A percentile compares a stretch with the other conserved stretches of the same genome.
These are phyloP conservation scores for Trachops cirrhosus DNA, from an alignment of 2,797 vertebrate species.

Conservation along the genomic window DNA sequence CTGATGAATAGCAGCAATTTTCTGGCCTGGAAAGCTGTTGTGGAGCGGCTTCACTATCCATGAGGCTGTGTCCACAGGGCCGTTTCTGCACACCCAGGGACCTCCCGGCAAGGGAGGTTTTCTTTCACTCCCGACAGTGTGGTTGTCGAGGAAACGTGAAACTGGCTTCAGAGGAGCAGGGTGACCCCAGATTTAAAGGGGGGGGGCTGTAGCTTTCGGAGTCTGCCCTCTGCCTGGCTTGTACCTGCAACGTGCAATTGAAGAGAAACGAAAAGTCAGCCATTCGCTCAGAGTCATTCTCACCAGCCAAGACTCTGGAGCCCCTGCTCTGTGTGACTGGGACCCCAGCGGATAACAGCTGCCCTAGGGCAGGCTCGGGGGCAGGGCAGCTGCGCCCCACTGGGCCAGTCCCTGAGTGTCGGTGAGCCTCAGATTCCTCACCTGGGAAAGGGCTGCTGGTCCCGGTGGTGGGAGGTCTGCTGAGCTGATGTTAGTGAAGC, in stretches of 20 bases:
- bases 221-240: neutral
- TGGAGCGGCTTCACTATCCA: constrained; percentile 4
- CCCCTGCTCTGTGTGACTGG: neutral
- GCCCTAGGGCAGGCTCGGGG: neutral
- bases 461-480: neutral
- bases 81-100: neutral
- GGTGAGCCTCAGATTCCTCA: neutral
- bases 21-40: neutral
- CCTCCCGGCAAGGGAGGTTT: neutral
- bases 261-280: neutral
- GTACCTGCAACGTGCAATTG: neutral
- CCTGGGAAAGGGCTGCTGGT: neutral
- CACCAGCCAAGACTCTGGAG: neutral
- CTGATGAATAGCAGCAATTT: constrained; percentile 59
- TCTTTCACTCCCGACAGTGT: neutral
- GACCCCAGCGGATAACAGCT: neutral
- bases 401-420: neutral
- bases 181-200: neutral
- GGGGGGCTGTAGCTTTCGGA: neutral
- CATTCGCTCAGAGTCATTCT: neutral
- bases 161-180: neutral
- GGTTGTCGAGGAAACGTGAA: neutral
- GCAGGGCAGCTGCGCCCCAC: neutral
- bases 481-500: neutral
- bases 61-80: neutral